Evolutionary conservation across 1,140 invertebrate species (phyloP).

Genomic region (Pogonomyrmex californicus): DNA sequence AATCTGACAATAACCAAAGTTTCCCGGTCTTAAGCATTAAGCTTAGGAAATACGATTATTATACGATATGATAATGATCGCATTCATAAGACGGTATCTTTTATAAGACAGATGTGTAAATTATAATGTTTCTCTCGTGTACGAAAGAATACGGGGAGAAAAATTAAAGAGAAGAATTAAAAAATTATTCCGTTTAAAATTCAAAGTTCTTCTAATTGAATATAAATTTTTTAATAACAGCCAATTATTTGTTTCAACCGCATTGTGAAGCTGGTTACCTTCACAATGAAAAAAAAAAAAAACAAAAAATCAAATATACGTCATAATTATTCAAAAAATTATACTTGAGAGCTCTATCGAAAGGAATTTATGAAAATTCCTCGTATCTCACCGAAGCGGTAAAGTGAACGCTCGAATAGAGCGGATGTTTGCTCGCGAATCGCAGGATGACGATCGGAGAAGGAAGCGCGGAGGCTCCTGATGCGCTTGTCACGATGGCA

Average conservation of each 20-base stretch:
- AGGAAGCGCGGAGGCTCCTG: conserved; percentile 54
- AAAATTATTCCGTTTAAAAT: conserved; percentile 28
- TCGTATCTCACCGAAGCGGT: not conserved
- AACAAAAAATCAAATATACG: no score
- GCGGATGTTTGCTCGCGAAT: conserved; percentile 64
- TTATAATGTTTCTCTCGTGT: not conserved
- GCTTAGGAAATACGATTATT: not conserved
- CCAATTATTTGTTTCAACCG: conserved; percentile 23
- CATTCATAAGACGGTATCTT: not conserved
- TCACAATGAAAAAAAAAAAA: no score
- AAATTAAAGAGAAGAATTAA: conserved; percentile 3
- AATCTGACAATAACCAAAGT: not conserved
- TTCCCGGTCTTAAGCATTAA: not conserved
- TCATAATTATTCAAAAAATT: no score
- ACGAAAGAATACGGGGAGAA: not conserved
- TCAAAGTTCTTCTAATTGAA: not conserved
- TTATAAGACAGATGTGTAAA: not conserved
- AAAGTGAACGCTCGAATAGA: conserved; percentile 33
- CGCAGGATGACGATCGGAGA: conserved; percentile 56
- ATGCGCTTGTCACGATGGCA: conserved; percentile 58
- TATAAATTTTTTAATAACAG: conserved; percentile 26
- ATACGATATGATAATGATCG: not conserved
- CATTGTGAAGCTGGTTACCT: no score
- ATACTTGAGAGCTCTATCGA: conserved; percentile 2
- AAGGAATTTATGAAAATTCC: conserved; percentile 33